Evolutionary conservation across 2,113 vertebrate genomes (phyloP).

Genomic region (Coregonus clupeaformis): DNA sequence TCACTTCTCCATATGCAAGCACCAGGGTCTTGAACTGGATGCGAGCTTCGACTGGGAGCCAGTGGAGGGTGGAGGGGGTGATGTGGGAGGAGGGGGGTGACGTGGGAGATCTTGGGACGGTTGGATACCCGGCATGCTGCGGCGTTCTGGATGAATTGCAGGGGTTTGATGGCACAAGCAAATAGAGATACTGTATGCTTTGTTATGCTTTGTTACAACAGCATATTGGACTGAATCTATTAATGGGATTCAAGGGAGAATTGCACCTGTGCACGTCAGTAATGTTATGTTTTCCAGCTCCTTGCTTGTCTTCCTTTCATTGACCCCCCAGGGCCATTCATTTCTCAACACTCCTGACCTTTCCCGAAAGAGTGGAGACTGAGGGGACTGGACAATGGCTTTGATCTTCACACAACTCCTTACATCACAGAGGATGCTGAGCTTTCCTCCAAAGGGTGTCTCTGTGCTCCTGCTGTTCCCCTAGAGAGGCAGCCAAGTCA

Average conservation of each 20-base stretch:
- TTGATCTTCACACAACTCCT: slow-evolving; percentile 67
- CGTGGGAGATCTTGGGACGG: no score
- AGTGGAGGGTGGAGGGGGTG: no score
- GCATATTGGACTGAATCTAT: background rate
- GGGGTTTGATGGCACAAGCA: no score
- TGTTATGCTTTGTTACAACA: background rate
- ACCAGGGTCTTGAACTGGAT: no score
- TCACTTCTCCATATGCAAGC: no score
- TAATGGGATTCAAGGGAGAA: slow-evolving; percentile 18
- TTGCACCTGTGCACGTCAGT: slow-evolving; percentile 15
- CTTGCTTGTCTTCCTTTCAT: slow-evolving; percentile 41
- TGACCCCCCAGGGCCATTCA: slow-evolving; percentile 51
- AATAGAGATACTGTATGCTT: no score
- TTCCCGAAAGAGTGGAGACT: slow-evolving; percentile 53
- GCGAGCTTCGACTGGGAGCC: no score
- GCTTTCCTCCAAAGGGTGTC: slow-evolving; percentile 64
- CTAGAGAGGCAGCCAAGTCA: slow-evolving; percentile 63
- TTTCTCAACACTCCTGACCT: slow-evolving; percentile 58
- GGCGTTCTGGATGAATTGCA: no score
- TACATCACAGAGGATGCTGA: slow-evolving; percentile 62
- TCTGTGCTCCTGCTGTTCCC: slow-evolving; percentile 53
- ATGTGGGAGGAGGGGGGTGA: no score
- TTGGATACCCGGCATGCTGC: no score
- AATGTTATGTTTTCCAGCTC: slow-evolving; percentile 33
- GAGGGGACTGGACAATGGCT: slow-evolving; percentile 56